Evolutionary conservation across 2,797 vertebrate genomes (phyloP).

Genomic region (Notamacropus eugenii): DNA sequence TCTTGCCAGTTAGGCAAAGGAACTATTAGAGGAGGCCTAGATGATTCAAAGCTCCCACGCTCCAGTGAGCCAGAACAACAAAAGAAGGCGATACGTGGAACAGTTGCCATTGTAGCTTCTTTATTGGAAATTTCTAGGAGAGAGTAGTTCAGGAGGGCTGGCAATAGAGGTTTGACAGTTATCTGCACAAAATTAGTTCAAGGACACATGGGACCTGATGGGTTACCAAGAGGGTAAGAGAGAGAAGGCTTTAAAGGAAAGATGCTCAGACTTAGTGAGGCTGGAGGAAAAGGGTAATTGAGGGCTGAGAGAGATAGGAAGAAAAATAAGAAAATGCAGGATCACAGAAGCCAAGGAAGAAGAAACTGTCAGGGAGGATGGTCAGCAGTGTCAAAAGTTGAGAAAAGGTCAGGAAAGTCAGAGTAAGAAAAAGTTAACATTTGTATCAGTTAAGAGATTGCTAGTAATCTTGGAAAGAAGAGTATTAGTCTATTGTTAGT

Average conservation of each 20-base stretch:
- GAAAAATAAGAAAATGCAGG: too few species aligned
- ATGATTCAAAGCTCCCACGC: not conserved
- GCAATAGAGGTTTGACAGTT: not conserved
- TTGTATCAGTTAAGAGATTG: not conserved
- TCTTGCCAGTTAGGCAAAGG: not conserved
- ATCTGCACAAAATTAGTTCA: not conserved
- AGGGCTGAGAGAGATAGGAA: not conserved
- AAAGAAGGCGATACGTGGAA: not conserved
- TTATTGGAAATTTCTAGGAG: not conserved
- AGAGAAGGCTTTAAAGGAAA: not conserved
- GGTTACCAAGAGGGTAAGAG: not conserved
- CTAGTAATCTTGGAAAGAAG: not conserved
- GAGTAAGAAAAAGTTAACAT: not conserved
- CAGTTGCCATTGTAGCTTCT: not conserved
- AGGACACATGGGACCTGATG: not conserved
- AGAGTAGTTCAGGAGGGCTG: not conserved
- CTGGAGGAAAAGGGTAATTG: not conserved
- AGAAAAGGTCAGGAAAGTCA: not conserved
- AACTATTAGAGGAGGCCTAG: not conserved
- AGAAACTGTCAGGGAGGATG: too few species aligned
- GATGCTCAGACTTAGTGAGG: not conserved
- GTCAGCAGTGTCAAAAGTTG: not conserved
- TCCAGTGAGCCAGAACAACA: not conserved
- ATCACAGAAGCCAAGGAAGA: too few species aligned
- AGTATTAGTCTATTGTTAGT: not conserved